Percentiles rank a stretch among this genome's conserved stretches.
These are phyloP conservation scores for Drosophila rhopaloa DNA, from an alignment of 1,140 invertebrate genomes.

Conservation along the genomic window DNA sequence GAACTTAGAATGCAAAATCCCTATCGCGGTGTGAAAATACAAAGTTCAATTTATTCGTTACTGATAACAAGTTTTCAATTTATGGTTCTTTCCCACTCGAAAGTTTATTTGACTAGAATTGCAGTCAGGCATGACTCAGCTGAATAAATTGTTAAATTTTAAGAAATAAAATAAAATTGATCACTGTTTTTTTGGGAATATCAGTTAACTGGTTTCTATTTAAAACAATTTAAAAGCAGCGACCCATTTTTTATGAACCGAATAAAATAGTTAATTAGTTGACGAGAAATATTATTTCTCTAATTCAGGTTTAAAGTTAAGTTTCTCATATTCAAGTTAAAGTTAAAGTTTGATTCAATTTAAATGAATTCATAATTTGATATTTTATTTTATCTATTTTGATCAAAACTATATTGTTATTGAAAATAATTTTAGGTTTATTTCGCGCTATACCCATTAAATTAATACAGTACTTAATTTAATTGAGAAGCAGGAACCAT, in stretches of 20 bases:
- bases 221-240: not conserved
- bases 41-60: constrained; percentile 1
- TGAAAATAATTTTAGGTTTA: too few relatives aligned
- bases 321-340: too few relatives aligned
- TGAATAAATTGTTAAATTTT: not conserved
- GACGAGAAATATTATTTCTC: not conserved
- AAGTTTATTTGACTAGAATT: constrained; percentile 5
- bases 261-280: not conserved
- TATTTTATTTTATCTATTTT: too few relatives aligned
- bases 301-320: not conserved
- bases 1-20: constrained; percentile 28
- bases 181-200: not conserved
- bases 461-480: too few relatives aligned
- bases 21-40: constrained; percentile 23
- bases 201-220: not conserved
- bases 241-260: not conserved
- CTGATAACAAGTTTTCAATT: constrained; percentile 9
- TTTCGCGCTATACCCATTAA: too few relatives aligned
- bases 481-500: too few relatives aligned
- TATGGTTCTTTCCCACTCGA: not conserved
- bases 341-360: too few relatives aligned
- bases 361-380: too few relatives aligned
- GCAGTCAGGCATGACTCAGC: constrained; percentile 21
- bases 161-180: not conserved
- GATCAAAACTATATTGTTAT: too few relatives aligned